phyloP scores from a whole-genome alignment of 30 jellyfish, hydroid and myxozoan species.

The Hydractinia echinata region DNA sequence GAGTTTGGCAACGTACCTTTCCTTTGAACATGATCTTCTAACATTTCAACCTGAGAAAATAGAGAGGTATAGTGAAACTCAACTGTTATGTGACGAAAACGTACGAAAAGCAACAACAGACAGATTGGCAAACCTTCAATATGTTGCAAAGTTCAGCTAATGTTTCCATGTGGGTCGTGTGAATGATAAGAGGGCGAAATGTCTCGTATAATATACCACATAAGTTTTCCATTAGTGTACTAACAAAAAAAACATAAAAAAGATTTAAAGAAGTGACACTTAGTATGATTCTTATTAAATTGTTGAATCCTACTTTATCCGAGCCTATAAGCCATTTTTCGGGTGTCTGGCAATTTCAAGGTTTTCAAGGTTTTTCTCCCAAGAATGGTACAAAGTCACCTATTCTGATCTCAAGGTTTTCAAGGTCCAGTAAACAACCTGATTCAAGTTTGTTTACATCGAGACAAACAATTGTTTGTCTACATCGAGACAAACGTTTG shows the following conservation, averaged over 20 bases:
- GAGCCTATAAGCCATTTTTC: no score
- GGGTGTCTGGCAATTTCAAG: no score
- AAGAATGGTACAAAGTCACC: no score
- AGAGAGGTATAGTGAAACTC: not conserved
- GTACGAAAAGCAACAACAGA: not conserved
- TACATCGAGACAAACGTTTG: no score
- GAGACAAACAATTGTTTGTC: no score
- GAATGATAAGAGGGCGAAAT: slow-evolving; percentile 85
- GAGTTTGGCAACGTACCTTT: slow-evolving; percentile 55
- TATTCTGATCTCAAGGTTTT: no score
- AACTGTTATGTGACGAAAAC: not conserved
- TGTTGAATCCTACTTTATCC: no score
- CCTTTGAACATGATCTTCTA: slow-evolving; percentile 79
- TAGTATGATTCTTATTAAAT: no score
- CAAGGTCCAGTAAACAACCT: no score
- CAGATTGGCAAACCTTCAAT: slow-evolving; percentile 43
- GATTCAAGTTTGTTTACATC: no score
- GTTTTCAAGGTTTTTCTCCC: no score
- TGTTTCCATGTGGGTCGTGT: slow-evolving; percentile 92
- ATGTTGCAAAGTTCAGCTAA: slow-evolving; percentile 94
- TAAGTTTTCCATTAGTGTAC: slow-evolving; percentile 69
- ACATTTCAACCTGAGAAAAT: slow-evolving; percentile 76
- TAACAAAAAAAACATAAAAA: slow-evolving; percentile 1
- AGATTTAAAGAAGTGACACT: no score
- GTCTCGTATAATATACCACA: slow-evolving; percentile 80